phyloP scores from a whole-genome alignment of 2,797 vertebrate species.

The Ptychobarbus kaznakovi region DNA sequence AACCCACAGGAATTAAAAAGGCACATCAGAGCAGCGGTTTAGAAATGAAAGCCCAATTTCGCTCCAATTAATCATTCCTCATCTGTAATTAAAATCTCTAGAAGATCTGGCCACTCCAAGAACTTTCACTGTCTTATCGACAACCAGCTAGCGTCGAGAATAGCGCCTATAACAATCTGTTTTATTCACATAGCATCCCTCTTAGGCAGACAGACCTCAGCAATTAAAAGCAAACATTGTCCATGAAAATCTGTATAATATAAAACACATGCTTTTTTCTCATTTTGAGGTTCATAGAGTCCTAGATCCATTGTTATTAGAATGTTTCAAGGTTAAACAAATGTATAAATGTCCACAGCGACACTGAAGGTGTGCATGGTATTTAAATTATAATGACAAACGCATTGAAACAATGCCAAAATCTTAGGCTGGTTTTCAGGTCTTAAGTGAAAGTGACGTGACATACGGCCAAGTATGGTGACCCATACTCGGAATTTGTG shows the following conservation, averaged over 20 bases:
- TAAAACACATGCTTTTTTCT: neutral
- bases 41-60: constrained; percentile 3
- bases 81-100: constrained; percentile 51
- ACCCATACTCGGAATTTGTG: too few species aligned
- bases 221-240: neutral
- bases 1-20: neutral
- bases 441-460: neutral
- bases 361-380: neutral
- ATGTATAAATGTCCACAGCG: neutral
- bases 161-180: neutral
- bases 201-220: constrained; percentile 34
- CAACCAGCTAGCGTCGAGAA: neutral
- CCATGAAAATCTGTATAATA: constrained; percentile 5
- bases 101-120: constrained; percentile 28
- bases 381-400: neutral
- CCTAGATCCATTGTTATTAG: neutral
- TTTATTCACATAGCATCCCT: constrained; percentile 47
- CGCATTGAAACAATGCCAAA: neutral
- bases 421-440: neutral
- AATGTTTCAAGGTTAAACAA: neutral
- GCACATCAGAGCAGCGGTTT: neutral
- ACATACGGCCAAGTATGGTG: too few species aligned
- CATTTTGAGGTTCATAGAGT: neutral
- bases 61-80: constrained; percentile 38
- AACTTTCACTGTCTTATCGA: constrained; percentile 40